phyloP scores from a whole-genome alignment of 64 coral and sea anemone species.

The Cladopsammia gracilis region DNA sequence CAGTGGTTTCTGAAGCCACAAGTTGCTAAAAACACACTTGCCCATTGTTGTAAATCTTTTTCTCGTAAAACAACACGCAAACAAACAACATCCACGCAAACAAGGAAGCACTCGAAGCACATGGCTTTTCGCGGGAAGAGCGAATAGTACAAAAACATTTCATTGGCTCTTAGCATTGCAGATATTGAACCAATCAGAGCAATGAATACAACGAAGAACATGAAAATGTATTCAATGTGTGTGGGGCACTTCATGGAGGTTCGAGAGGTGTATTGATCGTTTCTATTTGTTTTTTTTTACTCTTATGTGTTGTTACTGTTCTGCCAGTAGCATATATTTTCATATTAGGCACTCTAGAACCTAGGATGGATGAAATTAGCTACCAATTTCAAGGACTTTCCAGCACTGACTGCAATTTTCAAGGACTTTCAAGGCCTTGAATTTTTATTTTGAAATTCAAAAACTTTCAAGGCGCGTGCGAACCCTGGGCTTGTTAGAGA shows the following conservation, averaged over 20 bases:
- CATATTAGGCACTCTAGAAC: constrained; percentile 64
- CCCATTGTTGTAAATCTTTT: constrained; percentile 52
- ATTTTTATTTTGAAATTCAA: constrained; percentile 52
- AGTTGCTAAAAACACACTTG: constrained; percentile 67
- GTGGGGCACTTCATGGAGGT: constrained; percentile 48
- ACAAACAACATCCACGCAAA: constrained; percentile 53
- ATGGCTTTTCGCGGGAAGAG: constrained; percentile 58
- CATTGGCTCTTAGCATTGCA: constrained; percentile 47
- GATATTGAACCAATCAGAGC: constrained; percentile 61
- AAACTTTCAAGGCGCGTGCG: constrained; percentile 40
- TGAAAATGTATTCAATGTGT: constrained; percentile 54
- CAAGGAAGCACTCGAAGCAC: constrained; percentile 29
- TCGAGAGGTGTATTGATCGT: constrained; percentile 27
- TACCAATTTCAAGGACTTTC: constrained; percentile 72
- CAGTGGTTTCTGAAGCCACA: constrained; percentile 56
- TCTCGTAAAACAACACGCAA: constrained; percentile 49
- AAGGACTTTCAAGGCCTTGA: constrained; percentile 71
- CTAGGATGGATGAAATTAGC: constrained; percentile 72
- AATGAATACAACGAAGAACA: constrained; percentile 37
- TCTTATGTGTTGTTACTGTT: constrained; percentile 55
- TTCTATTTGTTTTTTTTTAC: constrained; percentile 49
- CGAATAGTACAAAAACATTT: constrained; percentile 49
- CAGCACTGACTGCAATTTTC: constrained; percentile 66
- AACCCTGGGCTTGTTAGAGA: no score
- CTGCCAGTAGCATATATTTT: constrained; percentile 61